phyloP scores from a whole-genome alignment of 2,113 vertebrate species.

The Dicerorhinus sumatrensis region DNA sequence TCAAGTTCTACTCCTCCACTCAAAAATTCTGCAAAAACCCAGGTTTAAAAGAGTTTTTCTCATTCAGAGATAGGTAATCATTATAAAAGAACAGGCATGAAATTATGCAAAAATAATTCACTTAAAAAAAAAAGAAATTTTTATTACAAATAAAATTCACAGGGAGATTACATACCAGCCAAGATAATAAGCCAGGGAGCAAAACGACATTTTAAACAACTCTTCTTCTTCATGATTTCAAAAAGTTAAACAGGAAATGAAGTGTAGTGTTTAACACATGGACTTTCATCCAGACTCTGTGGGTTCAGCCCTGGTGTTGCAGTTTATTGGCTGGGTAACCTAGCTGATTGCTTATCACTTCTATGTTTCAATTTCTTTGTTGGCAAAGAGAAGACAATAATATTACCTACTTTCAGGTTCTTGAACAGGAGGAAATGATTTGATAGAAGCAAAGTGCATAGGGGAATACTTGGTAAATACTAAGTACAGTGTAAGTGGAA shows the following conservation, averaged over 20 bases:
- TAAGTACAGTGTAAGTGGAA: not conserved
- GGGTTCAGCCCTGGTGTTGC: not conserved
- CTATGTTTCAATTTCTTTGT: not conserved
- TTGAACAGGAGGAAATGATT: not conserved
- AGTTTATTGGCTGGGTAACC: not conserved
- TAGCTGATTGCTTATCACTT: not conserved
- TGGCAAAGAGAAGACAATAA: not conserved
- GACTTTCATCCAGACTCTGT: not conserved
- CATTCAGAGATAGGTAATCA: not conserved
- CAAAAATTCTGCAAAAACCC: not conserved
- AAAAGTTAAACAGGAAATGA: not conserved
- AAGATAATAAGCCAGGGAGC: not conserved
- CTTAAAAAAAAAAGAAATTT: not conserved
- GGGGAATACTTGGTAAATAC: not conserved
- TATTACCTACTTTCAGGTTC: not conserved
- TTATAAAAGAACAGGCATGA: not conserved
- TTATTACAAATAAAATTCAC: not conserved
- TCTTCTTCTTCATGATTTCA: not conserved
- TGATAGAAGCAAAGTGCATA: not conserved
- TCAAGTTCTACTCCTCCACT: not conserved
- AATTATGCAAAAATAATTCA: slow-evolving; percentile 10
- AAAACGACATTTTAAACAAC: not conserved
- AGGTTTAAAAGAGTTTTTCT: not conserved
- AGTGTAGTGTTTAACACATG: not conserved
- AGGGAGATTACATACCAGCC: not conserved